Evolutionary conservation across 2,888 invertebrate species (phyloP), one percentile per base, ranked within the genome.

Genomic region (Lampropteryx suffumata): DNA sequence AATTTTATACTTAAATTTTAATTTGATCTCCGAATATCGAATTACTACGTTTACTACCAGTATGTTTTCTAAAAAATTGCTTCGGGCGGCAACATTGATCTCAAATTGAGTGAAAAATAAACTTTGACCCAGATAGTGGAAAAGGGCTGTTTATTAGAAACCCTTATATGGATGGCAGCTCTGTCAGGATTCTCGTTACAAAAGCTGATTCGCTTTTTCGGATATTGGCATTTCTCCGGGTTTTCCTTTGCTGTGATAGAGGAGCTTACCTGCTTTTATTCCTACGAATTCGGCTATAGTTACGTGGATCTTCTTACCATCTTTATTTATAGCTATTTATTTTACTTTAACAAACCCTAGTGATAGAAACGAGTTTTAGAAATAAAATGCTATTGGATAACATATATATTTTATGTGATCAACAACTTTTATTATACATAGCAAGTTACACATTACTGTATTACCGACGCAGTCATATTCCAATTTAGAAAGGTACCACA

Each of bases 181-280:
- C 55, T 54, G 54, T 55, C 59, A 57, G 59, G 59, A 51, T 63
- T 65, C 60, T 57, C 57, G 56, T 59, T 55, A 56, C 62, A 58
- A 65, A 64, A 57, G 61, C 65, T 55, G 59, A 62, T 59, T 64
- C 54, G 61, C 48, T 61, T 57, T 64, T 55, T 60, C 52, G 47
- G 49, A 60, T 65, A 59, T 64, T 59, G 61, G 48, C 55, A 59
- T 61, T 55, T 61, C 57, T 57, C 37, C 35, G 55, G 36, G 51
- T 55, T 56, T 59, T 42, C 30, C 47, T 48, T 41, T 41, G 50
- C 52, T 53, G 49, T 51, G 51, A 47, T 46, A 45, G 44, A 55
- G 50, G 50, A 49, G 54, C 48, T 61, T 55, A 54, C 56, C 51
- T 56, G 50, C 50, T 44, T 43, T 49, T 47, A 47, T 47, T 42